Percentiles rank a stretch among this genome's conserved stretches.
Conservation (phyloP, 2,797 vertebrate species). For the Mormyrops attenuatus region DNA sequence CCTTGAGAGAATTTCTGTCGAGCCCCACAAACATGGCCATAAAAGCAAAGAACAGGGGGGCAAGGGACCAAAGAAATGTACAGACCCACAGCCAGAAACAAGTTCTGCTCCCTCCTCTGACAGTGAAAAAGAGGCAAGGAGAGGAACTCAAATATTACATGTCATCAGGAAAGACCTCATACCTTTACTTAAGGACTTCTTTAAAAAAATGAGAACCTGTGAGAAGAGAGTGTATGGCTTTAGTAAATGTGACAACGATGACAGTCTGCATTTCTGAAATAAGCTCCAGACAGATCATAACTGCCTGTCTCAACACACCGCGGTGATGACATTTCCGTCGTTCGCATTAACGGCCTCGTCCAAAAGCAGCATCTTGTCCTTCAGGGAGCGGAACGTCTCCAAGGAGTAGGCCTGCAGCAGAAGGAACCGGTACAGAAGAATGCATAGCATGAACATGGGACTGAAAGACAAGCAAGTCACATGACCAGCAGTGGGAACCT, state of each 20-base stretch:
- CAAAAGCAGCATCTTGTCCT: conserved; percentile 83
- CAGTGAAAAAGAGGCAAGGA: not conserved
- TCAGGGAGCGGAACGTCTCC: conserved; percentile 85
- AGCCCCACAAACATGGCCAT: not conserved
- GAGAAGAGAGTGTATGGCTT: conserved; percentile 31
- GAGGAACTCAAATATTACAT: not conserved
- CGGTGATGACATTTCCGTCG: conserved; percentile 90
- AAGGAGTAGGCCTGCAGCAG: conserved; percentile 65
- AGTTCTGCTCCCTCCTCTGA: not conserved
- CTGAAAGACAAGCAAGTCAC: not conserved
- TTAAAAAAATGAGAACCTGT: conserved; percentile 87
- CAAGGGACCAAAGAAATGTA: not conserved
- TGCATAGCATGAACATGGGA: not conserved
- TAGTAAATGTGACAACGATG: not conserved
- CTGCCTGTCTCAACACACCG: conserved; percentile 58
- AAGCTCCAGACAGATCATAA: not conserved
- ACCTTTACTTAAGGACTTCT: conserved; percentile 86
- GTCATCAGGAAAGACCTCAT: conserved; percentile 31
- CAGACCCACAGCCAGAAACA: not conserved
- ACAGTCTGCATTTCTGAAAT: conserved; percentile 1
- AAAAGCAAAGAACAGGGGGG: not conserved
- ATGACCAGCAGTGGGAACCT: not conserved
- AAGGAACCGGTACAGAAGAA: not conserved
- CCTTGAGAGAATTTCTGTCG: conserved; percentile 78
- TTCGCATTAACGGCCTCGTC: conserved; percentile 75